Evolutionary conservation across 2,888 invertebrate genomes (phyloP), one percentile per base, ranked within the genome.

Genomic region (Agonum fuliginosum): DNA sequence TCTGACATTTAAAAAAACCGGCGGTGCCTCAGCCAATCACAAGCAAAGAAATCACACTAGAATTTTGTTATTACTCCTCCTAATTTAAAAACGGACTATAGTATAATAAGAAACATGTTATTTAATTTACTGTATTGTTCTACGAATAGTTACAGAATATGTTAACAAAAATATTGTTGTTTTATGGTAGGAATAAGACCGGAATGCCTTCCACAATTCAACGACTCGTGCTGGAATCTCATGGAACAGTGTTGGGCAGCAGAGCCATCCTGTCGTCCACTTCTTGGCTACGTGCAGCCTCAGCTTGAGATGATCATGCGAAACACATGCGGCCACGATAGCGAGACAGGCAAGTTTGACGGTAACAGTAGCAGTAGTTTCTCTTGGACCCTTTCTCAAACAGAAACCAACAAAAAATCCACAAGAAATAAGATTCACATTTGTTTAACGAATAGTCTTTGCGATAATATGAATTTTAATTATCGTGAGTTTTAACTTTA

Each of bases 221-320:
- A 93, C 58, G 91, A 93, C 78, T 92, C 92, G 20, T 95, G 95
- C 84, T 96, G 96, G 96, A 88, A 89, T 58, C 87, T 96, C 37
- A 96, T 96, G 96, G 90, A 93, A 84, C 90, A 92, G 37, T 96
- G 96, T 84, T 96, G 96, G 96, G 90, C 92, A 27, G 91, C 93
- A 0, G 94, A 95, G 79, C 93, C 95, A 0, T 84, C 88, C 0
- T 89, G 90, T 79, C 87, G 96, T 10, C 95, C 96, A 0, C 87
- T 94, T n/a, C 88, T 95, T 0, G 96, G 96, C 1, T 91, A 94
- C 81, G 91, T 96, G 0, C 93, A 94, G 82, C 91, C 91, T 0
- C 89, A 90, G 22, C 88, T 96, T 1, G 90, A 92, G 82, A 85
- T 86, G 5, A 91, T 93, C 37, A 77, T 77, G 77, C 51, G 37